A percentile compares a stretch with the other conserved stretches of the same genome.
Evolutionary conservation across 2,888 invertebrate genomes (phyloP).

Genomic region (Dryobotodes eremita): DNA sequence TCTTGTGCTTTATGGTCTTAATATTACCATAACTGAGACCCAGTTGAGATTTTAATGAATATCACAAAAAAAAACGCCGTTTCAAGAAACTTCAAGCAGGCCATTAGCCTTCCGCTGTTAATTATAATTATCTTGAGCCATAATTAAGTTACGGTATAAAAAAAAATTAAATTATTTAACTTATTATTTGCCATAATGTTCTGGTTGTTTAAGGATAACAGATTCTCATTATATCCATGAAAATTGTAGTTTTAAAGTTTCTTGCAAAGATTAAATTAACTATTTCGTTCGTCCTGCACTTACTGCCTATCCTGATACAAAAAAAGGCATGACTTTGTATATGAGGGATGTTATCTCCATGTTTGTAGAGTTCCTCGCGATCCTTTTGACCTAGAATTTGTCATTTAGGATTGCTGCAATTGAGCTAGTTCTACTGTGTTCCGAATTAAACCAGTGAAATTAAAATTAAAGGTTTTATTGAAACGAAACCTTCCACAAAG

Average conservation of each 20-base stretch:
- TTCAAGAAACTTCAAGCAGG: slow-evolving; percentile 58
- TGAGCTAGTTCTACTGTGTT: too few species aligned
- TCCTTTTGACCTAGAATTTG: too few species aligned
- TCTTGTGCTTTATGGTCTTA: slow-evolving; percentile 52
- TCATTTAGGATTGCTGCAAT: too few species aligned
- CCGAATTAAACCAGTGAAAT: too few species aligned
- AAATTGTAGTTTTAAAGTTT: background rate
- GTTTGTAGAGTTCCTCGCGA: too few species aligned
- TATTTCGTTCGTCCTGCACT: background rate
- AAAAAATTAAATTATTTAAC: slow-evolving; percentile 20
- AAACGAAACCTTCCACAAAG: too few species aligned
- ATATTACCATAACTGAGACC: slow-evolving; percentile 35
- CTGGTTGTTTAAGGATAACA: slow-evolving; percentile 12
- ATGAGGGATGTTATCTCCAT: too few species aligned
- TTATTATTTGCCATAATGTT: slow-evolving; percentile 31
- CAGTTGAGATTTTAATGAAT: slow-evolving; percentile 30
- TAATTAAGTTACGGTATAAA: slow-evolving; percentile 63
- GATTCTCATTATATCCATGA: background rate
- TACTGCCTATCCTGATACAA: too few species aligned
- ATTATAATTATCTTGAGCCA: slow-evolving; percentile 53
- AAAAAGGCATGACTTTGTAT: too few species aligned
- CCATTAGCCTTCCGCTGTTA: slow-evolving; percentile 59
- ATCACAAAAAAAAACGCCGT: slow-evolving; percentile 52
- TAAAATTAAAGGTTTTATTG: too few species aligned
- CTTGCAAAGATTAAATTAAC: background rate